Percentiles rank a stretch among this genome's conserved stretches.
Evolutionary conservation across 2,797 vertebrate genomes (phyloP).

Genomic region (Cheirogaleus major): DNA sequence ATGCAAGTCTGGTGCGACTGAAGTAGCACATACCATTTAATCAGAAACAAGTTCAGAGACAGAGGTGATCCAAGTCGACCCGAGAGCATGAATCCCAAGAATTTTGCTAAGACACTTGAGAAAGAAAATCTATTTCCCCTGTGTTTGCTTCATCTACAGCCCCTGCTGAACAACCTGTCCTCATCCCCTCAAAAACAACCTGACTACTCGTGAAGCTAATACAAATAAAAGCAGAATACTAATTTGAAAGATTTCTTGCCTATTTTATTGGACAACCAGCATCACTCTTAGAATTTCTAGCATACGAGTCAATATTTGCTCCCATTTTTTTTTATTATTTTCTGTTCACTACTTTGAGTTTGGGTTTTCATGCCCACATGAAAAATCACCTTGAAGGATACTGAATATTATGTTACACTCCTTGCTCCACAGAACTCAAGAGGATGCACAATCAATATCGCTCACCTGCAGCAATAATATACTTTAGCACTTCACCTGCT

Average conservation of each 20-base stretch:
- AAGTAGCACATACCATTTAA: neutral
- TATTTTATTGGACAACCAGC: neutral
- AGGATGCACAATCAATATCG: neutral
- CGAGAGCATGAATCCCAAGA: neutral
- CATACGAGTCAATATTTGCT: neutral
- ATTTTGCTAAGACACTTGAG: neutral
- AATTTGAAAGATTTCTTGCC: neutral
- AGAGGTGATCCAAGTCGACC: neutral
- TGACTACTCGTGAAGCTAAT: fast-evolving
- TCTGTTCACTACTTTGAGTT: no score
- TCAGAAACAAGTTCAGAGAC: neutral
- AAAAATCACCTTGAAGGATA: neutral
- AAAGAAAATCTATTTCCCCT: neutral
- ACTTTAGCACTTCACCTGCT: neutral
- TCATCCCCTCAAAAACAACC: fast-evolving
- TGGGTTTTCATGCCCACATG: neutral
- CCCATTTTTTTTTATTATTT: neutral
- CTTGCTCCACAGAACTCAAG: fast-evolving
- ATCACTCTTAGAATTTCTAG: neutral
- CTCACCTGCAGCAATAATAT: neutral
- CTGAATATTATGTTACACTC: neutral
- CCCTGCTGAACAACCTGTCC: neutral
- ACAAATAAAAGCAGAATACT: neutral
- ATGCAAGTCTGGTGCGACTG: fast-evolving
- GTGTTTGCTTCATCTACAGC: neutral